Evolutionary conservation across 2,888 invertebrate species (phyloP).

Genomic region (Odontocolon sp.): DNA sequence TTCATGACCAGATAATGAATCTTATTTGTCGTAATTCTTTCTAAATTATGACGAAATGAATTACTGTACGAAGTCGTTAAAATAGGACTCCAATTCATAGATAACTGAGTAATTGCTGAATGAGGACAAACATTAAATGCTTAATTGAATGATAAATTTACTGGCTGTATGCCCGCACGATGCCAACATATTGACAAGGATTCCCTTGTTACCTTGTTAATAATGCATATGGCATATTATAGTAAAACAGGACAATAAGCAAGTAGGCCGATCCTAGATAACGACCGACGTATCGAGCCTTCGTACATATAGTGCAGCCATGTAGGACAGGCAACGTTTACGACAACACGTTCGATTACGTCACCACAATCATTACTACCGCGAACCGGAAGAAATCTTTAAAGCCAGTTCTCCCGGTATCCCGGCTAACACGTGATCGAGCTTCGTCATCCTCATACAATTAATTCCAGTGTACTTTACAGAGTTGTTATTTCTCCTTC

Average conservation of each 20-base stretch:
- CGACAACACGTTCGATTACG: conserved; percentile 3
- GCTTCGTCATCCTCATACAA: too few relatives aligned
- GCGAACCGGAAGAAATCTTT: conserved; percentile 29
- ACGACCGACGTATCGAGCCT: conserved; percentile 13
- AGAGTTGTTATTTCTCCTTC: too few relatives aligned
- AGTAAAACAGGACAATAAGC: not conserved
- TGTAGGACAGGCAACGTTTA: not conserved
- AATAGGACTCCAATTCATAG: conserved; percentile 8
- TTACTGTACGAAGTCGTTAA: not conserved
- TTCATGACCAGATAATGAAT: too few relatives aligned
- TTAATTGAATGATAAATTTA: conserved; percentile 54
- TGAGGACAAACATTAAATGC: conserved; percentile 48
- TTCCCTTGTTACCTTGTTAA: not conserved
- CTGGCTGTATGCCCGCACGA: conserved; percentile 15
- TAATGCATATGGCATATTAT: not conserved
- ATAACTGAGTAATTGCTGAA: conserved; percentile 55
- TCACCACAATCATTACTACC: conserved; percentile 7
- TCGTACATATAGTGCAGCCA: not conserved
- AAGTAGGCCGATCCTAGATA: conserved; percentile 22
- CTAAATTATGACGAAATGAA: not conserved
- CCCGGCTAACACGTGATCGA: conserved; percentile 1
- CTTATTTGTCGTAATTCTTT: not conserved
- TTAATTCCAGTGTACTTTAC: too few relatives aligned
- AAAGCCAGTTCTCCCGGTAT: conserved; percentile 9
- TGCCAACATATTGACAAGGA: too few relatives aligned